Conservation (phyloP, 2,113 vertebrate genomes). For the Ctenodactylus gundi region DNA sequence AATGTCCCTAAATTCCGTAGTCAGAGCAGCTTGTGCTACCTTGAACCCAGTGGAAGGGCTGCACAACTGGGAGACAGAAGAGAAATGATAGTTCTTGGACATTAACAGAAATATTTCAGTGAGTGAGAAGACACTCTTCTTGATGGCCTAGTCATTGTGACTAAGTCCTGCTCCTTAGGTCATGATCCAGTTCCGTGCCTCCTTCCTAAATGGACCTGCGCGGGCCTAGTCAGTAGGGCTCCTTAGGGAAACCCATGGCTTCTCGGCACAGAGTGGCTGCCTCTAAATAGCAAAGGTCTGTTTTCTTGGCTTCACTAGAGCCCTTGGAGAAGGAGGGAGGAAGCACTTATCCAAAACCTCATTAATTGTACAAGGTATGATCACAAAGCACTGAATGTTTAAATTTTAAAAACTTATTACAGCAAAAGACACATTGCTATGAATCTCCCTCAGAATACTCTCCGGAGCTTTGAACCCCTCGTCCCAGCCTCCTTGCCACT, state of each 20-base stretch:
- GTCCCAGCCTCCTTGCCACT: no score
- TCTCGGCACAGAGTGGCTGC: background rate
- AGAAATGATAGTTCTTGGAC: background rate
- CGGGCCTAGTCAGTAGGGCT: background rate
- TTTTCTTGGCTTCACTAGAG: background rate
- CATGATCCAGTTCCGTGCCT: background rate
- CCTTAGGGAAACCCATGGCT: background rate
- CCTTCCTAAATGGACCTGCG: background rate
- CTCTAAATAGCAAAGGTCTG: background rate
- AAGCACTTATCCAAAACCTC: background rate
- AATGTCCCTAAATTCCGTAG: background rate
- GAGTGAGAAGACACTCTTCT: background rate
- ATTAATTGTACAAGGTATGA: background rate
- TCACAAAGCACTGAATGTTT: no score
- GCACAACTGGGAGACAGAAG: background rate
- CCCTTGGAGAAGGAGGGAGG: background rate
- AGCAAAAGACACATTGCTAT: no score
- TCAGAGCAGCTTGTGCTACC: background rate
- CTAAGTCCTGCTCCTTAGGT: background rate
- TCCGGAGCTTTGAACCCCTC: no score
- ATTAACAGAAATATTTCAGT: slow-evolving; percentile 35
- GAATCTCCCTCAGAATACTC: no score
- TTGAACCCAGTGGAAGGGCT: background rate
- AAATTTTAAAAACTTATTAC: no score
- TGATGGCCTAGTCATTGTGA: background rate